Percentiles rank a stretch among this genome's conserved stretches.
Evolutionary conservation across 2,113 vertebrate genomes (phyloP).

Genomic region (Catharus minimus): DNA sequence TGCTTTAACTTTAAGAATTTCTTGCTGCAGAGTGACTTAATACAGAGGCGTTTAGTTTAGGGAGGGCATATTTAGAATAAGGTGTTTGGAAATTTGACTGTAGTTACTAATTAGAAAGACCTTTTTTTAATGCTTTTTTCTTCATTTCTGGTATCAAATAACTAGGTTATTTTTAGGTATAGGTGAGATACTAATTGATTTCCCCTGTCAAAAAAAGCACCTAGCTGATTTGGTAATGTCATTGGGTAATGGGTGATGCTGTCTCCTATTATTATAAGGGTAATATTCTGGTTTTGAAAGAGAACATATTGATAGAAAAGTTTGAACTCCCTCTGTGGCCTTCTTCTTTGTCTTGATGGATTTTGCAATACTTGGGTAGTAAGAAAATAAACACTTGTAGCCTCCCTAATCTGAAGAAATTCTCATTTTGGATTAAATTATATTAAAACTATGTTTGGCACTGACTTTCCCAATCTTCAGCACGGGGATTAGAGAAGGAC

Average conservation of each 20-base stretch:
- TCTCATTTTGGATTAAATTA: neutral
- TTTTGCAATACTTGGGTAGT: neutral
- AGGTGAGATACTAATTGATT: neutral
- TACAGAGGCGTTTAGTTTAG: neutral
- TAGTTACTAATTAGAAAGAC: neutral
- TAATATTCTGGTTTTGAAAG: neutral
- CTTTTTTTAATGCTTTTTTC: neutral
- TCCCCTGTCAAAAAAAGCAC: rapidly evolving
- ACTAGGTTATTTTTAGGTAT: neutral
- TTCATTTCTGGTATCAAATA: neutral
- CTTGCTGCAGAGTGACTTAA: neutral
- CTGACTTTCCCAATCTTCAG: neutral
- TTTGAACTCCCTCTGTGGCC: neutral
- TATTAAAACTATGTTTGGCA: neutral
- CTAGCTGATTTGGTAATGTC: neutral
- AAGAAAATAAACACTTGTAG: neutral
- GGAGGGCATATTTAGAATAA: neutral
- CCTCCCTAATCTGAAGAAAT: neutral
- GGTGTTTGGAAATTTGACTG: neutral
- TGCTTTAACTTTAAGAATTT: neutral
- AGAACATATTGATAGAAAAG: neutral
- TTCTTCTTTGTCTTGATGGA: neutral
- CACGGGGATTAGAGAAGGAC: neutral
- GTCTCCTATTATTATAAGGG: neutral
- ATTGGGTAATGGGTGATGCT: neutral